Conservation (phyloP, 2,797 vertebrate species). For the Amniataba percoides region DNA sequence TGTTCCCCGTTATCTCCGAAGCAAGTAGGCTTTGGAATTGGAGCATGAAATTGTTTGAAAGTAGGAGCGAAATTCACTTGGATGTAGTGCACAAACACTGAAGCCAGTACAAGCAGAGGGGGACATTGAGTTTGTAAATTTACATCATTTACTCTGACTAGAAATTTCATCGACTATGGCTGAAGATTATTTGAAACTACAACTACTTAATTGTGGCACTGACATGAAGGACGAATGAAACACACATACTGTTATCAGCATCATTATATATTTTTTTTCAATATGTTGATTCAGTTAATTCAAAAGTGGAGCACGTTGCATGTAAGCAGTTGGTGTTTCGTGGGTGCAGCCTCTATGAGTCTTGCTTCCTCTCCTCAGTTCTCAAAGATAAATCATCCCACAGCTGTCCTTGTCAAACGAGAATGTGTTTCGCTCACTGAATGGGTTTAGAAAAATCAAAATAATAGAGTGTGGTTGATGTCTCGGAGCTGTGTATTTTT, state of each 20-base stretch:
- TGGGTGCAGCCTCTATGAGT: constrained; percentile 16
- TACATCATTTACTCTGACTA: constrained; percentile 45
- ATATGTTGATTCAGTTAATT: constrained; percentile 62
- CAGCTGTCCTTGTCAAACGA: constrained; percentile 53
- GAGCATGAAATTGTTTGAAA: constrained; percentile 87
- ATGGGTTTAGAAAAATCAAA: constrained; percentile 56
- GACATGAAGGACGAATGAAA: constrained; percentile 57
- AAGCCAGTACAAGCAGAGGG: constrained; percentile 61
- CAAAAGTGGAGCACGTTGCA: constrained; percentile 40
- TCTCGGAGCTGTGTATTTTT: constrained; percentile 47
- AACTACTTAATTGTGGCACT: constrained; percentile 58
- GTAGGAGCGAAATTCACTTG: constrained; percentile 74
- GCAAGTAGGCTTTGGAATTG: constrained; percentile 81
- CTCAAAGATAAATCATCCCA: constrained; percentile 48
- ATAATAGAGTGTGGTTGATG: constrained; percentile 50
- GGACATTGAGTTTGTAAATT: constrained; percentile 58
- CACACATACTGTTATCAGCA: constrained; percentile 50
- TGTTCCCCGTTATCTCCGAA: constrained; percentile 78
- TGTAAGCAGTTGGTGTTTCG: constrained; percentile 49
- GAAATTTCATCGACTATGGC: constrained; percentile 51
- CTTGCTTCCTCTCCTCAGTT: constrained; percentile 28
- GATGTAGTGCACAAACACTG: constrained; percentile 70
- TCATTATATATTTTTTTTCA: constrained; percentile 12
- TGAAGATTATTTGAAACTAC: constrained; percentile 65
- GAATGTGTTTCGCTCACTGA: constrained; percentile 55